Evolutionary conservation across 2,888 invertebrate genomes (phyloP).

Genomic region (Latrodectus elegans): DNA sequence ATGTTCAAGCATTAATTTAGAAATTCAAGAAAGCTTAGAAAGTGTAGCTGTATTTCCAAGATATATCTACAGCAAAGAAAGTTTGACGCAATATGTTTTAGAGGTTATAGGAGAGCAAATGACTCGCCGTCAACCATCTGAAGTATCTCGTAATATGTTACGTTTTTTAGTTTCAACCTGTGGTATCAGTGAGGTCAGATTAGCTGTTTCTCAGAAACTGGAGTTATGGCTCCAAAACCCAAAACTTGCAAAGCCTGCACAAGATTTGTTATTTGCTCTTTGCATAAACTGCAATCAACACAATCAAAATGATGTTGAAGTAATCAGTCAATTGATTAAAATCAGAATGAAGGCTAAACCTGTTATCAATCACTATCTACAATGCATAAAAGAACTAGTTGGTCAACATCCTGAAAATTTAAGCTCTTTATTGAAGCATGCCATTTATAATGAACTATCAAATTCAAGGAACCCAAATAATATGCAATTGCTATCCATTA

Average conservation of each 20-base stretch:
- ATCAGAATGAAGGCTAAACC: slow-evolving; percentile 95
- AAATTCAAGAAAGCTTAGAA: slow-evolving; percentile 69
- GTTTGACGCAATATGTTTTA: slow-evolving; percentile 86
- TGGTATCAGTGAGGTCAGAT: slow-evolving; percentile 89
- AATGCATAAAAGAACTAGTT: slow-evolving; percentile 90
- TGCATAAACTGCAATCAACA: slow-evolving; percentile 90
- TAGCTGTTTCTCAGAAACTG: slow-evolving; percentile 85
- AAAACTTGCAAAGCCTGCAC: slow-evolving; percentile 92
- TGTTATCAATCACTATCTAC: slow-evolving; percentile 89
- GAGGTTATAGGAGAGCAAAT: slow-evolving; percentile 92
- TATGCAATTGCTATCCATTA: slow-evolving; percentile 90
- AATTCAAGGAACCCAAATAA: slow-evolving; percentile 92
- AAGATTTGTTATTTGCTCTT: slow-evolving; percentile 91
- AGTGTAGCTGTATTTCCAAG: slow-evolving; percentile 75
- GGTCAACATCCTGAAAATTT: slow-evolving; percentile 88
- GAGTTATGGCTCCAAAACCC: slow-evolving; percentile 97
- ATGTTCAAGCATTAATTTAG: slow-evolving; percentile 65
- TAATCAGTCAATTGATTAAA: slow-evolving; percentile 89
- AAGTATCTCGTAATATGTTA: slow-evolving; percentile 88
- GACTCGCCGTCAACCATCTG: slow-evolving; percentile 87
- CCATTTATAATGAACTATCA: slow-evolving; percentile 95
- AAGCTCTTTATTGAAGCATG: slow-evolving; percentile 88
- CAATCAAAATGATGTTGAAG: slow-evolving; percentile 82
- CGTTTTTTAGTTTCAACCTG: slow-evolving; percentile 88
- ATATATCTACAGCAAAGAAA: slow-evolving; percentile 80